Base-by-base conservation (phyloP, 2,888 invertebrate species). In the Netelia melanura region DNA sequence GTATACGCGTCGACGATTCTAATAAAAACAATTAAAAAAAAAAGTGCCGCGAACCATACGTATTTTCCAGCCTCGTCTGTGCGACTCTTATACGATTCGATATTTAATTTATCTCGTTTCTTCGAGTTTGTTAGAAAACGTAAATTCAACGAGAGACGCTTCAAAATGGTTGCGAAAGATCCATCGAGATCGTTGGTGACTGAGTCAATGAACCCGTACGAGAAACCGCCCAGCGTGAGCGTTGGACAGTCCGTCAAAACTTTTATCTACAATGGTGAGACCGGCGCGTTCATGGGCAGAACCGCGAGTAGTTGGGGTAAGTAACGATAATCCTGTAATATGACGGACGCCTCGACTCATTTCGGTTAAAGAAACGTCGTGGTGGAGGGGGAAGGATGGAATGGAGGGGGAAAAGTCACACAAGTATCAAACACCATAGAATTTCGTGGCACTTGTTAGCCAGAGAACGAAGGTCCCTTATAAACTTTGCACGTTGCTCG, bases 301-400 rank as follows among this genome's bases (percentile, higher is more conserved):
- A 95, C 95, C 67, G 95, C 94, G 67, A 92, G 94, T 87, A 95
- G 95, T 91, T 96, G 96, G 96, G 95, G 96, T 96, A 94, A 95
- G 95, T 88, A 14, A 61, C 6, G 8, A 30, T 0, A 61, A 54
- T 23, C 43, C 71, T 54, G 17, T 61, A 56, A 52, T 43, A 17
- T 80, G 25, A 30, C 38, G 25, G 30, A 30, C 38, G 25, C 56
- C 44, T 70, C 44, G 21, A 21, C 52, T 1, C 3, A 81, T 67
- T 81, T 8, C 65, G n/a, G 48, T 3, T 10, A 48, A 48, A 2
- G 48, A 48, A 14, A 2, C 3, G 48, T 48, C 2, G 48, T 3
- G 30, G 30, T 3, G 3, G 48, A 8, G 48, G 9, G 48, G 8
- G 11, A 14, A 3, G 11, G 48, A 48, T 48, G 2, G 48, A 48